A percentile compares a stretch with the other conserved stretches of the same genome.
phyloP scores from a whole-genome alignment of 1,140 invertebrate species.

The Aradophagus sp. region DNA sequence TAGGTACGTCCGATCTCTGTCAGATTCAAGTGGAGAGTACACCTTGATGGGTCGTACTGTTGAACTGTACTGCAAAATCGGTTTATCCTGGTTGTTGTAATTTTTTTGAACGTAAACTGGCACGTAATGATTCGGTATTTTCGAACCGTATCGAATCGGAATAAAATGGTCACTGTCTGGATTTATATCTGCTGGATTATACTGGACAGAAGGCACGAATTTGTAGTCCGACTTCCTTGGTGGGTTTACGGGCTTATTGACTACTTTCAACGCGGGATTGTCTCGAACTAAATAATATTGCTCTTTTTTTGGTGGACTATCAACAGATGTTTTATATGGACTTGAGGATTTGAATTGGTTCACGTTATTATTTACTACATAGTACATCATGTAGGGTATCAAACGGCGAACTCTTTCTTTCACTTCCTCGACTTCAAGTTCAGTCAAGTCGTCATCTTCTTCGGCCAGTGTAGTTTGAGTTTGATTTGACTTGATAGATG shows the following conservation, averaged over 20 bases:
- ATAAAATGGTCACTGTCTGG: constrained; percentile 66
- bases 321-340: constrained; percentile 23
- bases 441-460: constrained; percentile 54
- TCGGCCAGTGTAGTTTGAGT: too few relatives aligned
- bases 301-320: not conserved
- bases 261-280: constrained; percentile 2
- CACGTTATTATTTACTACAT: constrained; percentile 79
- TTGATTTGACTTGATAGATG: too few relatives aligned
- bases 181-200: constrained; percentile 65
- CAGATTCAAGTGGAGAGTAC: too few relatives aligned
- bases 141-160: constrained; percentile 64
- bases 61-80: too few relatives aligned
- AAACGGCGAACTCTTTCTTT: constrained; percentile 83
- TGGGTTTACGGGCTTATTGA: constrained; percentile 23
- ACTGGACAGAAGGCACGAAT: constrained; percentile 71
- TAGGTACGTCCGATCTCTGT: too few relatives aligned
- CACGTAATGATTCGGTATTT: constrained; percentile 24
- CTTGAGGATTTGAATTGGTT: constrained; percentile 23
- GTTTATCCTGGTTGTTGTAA: too few relatives aligned
- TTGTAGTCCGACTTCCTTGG: constrained; percentile 53
- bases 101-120: too few relatives aligned
- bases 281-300: not conserved
- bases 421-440: constrained; percentile 62
- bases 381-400: constrained; percentile 88
- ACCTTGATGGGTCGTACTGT: too few relatives aligned